These are phyloP conservation scores for Malaclemys terrapin DNA, from an alignment of 2,113 vertebrate genomes.

Conservation along the genomic window DNA sequence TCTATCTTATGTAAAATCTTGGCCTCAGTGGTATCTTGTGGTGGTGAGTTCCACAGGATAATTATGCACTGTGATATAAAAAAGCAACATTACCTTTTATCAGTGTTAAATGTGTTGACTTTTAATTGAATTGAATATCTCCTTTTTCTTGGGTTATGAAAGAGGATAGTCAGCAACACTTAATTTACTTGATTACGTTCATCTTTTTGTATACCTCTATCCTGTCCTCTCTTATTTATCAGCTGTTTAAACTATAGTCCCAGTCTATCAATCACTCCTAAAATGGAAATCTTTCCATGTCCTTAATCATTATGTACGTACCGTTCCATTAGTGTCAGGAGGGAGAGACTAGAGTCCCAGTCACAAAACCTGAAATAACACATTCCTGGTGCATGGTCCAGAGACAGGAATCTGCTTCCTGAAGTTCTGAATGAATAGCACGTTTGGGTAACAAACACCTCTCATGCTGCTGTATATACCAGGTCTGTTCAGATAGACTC, in stretches of 20 bases:
- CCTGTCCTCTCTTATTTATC: background rate
- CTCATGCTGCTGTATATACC: background rate
- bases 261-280: background rate
- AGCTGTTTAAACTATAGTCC: background rate
- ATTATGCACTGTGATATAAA: background rate
- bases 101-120: background rate
- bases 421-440: background rate
- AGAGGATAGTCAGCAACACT: background rate
- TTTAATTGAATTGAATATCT: background rate
- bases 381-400: background rate
- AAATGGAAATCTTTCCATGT: background rate
- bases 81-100: background rate
- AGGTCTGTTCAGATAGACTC: background rate
- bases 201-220: background rate
- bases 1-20: constrained; percentile 18
- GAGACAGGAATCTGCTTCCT: background rate
- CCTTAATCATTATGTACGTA: background rate
- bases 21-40: background rate
- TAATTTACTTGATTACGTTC: background rate
- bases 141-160: background rate
- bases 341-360: background rate
- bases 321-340: background rate
- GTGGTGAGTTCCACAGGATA: background rate
- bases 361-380: background rate
- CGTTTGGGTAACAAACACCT: background rate